Evolutionary conservation across 2,797 vertebrate genomes (phyloP).

Genomic region (Rhabdomys pumilio): DNA sequence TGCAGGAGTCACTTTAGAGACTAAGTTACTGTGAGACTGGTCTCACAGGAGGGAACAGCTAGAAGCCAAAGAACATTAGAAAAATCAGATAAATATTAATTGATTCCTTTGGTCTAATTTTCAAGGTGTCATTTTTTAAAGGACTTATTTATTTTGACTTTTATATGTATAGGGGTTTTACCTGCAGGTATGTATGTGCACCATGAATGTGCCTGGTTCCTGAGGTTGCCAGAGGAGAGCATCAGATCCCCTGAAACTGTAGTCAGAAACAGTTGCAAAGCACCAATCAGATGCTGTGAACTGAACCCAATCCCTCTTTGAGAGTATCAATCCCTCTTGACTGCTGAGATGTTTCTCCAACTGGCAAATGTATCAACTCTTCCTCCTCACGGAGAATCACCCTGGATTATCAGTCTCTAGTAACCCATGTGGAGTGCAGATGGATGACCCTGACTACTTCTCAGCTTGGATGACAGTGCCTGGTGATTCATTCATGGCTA

Average conservation of each 20-base stretch:
- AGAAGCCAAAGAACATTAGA: neutral
- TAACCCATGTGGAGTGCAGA: neutral
- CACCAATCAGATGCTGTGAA: neutral
- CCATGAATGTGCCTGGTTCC: neutral
- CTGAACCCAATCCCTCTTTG: neutral
- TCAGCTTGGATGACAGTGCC: neutral
- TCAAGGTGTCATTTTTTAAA: neutral
- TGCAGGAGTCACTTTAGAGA: neutral
- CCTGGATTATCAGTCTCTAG: neutral
- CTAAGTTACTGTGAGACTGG: no score
- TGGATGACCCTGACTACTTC: neutral
- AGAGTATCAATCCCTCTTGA: neutral
- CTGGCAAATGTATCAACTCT: neutral
- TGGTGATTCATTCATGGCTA: constrained; percentile 16
- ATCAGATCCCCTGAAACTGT: neutral
- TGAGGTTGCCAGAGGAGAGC: neutral
- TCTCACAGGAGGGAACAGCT: neutral
- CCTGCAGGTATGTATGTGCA: no score
- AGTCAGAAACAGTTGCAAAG: neutral
- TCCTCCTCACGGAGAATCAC: neutral
- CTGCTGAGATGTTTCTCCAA: neutral
- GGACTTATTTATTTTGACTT: neutral
- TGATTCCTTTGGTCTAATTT: neutral
- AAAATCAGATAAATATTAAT: neutral
- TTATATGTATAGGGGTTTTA: neutral